A percentile compares a stretch with the other conserved stretches of the same genome.
Conservation (phyloP, 2,113 vertebrate genomes). For the Hydropotes inermis region DNA sequence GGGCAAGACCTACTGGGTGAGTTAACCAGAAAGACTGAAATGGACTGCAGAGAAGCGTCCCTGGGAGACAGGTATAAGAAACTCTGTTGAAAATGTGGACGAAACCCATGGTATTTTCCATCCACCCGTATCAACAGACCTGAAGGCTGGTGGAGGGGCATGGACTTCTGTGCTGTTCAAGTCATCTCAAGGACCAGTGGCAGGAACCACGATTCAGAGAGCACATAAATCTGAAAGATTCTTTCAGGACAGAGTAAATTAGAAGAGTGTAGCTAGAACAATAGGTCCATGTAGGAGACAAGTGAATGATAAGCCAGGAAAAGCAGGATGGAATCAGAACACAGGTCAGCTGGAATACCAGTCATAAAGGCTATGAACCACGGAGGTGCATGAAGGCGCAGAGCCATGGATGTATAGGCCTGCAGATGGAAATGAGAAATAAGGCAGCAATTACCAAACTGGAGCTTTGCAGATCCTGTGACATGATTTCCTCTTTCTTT, state of each 20-base stretch:
- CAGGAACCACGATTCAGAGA: neutral
- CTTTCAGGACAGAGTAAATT: neutral
- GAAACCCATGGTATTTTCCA: neutral
- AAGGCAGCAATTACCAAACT: too few relatives aligned
- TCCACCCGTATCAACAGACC: neutral
- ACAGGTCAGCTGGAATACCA: neutral
- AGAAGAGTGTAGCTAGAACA: neutral
- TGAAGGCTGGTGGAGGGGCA: neutral
- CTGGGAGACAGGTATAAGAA: neutral
- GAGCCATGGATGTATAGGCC: neutral
- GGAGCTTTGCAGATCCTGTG: neutral
- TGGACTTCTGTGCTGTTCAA: neutral
- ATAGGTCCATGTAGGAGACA: neutral
- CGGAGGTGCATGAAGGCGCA: rapidly evolving
- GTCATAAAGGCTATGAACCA: neutral
- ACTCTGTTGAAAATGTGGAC: neutral
- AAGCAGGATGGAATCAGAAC: neutral
- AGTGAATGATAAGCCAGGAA: neutral
- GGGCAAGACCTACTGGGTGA: neutral
- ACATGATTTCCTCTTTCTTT: neutral
- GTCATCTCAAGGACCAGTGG: neutral
- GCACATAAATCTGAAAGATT: neutral
- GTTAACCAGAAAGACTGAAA: neutral
- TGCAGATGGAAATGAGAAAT: too few relatives aligned
- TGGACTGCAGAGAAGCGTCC: neutral